These are phyloP conservation scores for Coturnix japonica DNA, from an alignment of 2,113 vertebrate genomes.

Conservation along the genomic window DNA sequence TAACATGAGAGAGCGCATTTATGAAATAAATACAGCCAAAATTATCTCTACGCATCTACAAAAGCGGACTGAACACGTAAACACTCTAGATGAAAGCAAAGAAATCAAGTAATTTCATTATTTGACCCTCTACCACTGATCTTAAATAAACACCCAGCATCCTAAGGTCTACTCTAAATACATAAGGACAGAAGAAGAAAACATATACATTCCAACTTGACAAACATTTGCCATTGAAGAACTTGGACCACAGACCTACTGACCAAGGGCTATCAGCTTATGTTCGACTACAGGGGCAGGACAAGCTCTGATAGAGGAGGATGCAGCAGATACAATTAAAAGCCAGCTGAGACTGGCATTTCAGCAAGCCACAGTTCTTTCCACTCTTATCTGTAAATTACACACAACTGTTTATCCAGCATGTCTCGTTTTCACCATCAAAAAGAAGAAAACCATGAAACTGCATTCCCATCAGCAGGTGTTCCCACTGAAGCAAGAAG, in stretches of 20 bases:
- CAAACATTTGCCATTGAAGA: background rate
- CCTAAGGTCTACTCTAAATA: background rate
- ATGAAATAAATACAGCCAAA: background rate
- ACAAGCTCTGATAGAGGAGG: background rate
- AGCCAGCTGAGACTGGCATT: background rate
- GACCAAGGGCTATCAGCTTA: background rate
- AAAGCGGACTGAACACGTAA: background rate
- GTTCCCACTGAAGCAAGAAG: background rate
- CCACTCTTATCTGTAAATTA: background rate
- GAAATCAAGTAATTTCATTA: background rate
- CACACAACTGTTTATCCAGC: background rate
- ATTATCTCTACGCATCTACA: background rate
- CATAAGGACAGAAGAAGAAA: background rate
- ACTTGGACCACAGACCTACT: background rate
- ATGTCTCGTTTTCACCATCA: background rate
- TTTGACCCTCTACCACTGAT: background rate
- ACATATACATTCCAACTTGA: background rate
- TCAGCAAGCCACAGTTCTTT: background rate
- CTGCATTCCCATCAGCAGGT: background rate
- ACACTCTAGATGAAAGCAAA: background rate
- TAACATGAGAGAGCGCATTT: constrained; percentile 68
- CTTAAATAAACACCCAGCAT: background rate
- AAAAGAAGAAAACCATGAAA: background rate
- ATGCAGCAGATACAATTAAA: background rate
- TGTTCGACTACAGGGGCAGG: background rate